Evolutionary conservation across 2,797 vertebrate genomes (phyloP).

Genomic region (Tokudaia muenninki): DNA sequence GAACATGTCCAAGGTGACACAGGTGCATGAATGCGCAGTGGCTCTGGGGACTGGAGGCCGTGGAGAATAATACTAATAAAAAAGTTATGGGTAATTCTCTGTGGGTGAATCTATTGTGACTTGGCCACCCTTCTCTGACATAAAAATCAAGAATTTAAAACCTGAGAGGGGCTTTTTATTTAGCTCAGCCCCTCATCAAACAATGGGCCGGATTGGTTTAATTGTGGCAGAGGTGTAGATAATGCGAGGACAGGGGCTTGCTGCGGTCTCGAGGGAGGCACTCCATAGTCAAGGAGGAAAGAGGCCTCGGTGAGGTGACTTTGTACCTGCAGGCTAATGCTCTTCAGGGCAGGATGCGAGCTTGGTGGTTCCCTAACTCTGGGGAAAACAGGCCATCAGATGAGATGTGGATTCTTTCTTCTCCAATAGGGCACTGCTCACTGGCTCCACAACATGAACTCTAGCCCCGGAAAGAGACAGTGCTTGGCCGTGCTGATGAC

Average conservation of each 20-base stretch:
- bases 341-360: background rate
- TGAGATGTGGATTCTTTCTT: background rate
- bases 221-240: background rate
- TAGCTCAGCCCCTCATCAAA: background rate
- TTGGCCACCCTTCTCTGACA: background rate
- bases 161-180: constrained; percentile 30
- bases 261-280: background rate
- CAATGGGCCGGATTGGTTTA: background rate
- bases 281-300: background rate
- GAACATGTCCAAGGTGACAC: constrained; percentile 63
- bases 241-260: background rate
- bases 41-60: constrained; percentile 13
- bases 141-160: constrained; percentile 52
- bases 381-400: background rate
- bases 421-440: background rate
- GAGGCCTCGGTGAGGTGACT: background rate
- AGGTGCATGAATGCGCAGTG: background rate
- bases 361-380: background rate
- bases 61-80: constrained; percentile 14
- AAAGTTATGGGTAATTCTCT: constrained; percentile 46
- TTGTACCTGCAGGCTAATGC: background rate
- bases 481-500: background rate
- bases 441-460: background rate
- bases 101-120: constrained; percentile 23
- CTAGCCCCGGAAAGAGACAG: background rate